These are phyloP conservation scores for Diadema setosum DNA, from an alignment of 35 echinoderm and acorn worm species.

Conservation along the genomic window DNA sequence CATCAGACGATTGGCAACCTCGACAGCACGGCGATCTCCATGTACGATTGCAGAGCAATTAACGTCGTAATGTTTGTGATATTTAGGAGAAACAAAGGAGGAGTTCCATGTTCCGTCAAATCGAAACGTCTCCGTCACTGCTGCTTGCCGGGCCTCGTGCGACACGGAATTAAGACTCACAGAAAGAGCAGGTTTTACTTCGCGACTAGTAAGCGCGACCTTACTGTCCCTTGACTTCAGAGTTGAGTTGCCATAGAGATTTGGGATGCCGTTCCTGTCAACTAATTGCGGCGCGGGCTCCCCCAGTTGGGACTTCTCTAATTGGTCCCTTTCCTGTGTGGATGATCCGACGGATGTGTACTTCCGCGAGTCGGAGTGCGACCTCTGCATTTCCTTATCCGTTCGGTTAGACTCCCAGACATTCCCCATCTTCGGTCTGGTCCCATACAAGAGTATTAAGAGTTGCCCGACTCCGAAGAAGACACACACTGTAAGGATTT, in stretches of 20 bases:
- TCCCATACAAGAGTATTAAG: neutral
- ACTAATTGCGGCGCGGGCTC: too few species aligned
- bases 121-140: neutral
- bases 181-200: neutral
- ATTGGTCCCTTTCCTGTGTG: neutral
- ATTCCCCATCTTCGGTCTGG: neutral
- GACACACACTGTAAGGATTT: neutral
- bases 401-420: neutral
- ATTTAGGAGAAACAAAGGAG: neutral
- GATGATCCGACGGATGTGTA: neutral
- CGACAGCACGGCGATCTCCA: neutral
- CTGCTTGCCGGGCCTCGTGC: too few species aligned
- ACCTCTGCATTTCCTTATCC: neutral
- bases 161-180: too few species aligned
- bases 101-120: conserved; percentile 9
- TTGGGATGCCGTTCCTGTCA: too few species aligned
- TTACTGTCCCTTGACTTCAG: neutral
- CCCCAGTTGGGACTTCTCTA: too few species aligned
- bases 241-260: neutral
- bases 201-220: neutral
- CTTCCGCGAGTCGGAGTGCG: neutral
- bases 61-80: conserved; percentile 25
- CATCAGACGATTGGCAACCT: conserved; percentile 7
- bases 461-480: neutral
- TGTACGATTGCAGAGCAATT: conserved; percentile 29